phyloP scores from a whole-genome alignment of 2,113 vertebrate species.

The Halcyon senegalensis region DNA sequence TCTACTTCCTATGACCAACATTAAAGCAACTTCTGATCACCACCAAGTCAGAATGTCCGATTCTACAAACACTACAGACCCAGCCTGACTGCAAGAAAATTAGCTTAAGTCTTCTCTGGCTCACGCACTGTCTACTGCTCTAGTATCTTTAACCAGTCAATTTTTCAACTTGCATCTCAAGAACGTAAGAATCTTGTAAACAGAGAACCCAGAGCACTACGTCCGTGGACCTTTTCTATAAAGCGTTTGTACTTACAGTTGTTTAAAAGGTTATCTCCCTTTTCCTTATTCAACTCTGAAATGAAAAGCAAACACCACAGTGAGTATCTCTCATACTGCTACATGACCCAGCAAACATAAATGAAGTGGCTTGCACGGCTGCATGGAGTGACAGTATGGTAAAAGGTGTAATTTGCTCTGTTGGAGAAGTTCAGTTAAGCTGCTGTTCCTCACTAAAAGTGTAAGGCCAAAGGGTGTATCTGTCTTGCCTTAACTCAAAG shows the following conservation, averaged over 20 bases:
- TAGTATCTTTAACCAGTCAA: background rate
- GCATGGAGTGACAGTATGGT: background rate
- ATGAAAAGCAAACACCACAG: constrained; percentile 25
- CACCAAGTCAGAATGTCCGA: background rate
- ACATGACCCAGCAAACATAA: background rate
- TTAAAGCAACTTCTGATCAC: background rate
- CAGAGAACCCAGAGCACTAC: background rate
- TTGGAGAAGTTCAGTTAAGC: background rate
- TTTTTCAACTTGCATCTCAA: background rate
- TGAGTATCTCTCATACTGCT: background rate
- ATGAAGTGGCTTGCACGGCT: background rate
- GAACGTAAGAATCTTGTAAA: background rate
- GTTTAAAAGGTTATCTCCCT: constrained; percentile 74
- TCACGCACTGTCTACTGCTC: background rate
- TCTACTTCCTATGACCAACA: background rate
- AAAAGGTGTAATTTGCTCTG: background rate
- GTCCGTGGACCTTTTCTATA: background rate
- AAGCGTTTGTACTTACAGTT: constrained; percentile 70
- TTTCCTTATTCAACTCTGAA: constrained; percentile 67
- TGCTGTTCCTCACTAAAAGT: background rate
- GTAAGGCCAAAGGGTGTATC: background rate
- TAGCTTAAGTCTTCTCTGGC: background rate
- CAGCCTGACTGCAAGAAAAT: background rate
- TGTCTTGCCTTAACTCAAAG: background rate
- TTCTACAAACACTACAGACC: background rate